These are phyloP conservation scores for Numenius arquata DNA, from an alignment of 2,113 vertebrate species.

Conservation along the genomic window DNA sequence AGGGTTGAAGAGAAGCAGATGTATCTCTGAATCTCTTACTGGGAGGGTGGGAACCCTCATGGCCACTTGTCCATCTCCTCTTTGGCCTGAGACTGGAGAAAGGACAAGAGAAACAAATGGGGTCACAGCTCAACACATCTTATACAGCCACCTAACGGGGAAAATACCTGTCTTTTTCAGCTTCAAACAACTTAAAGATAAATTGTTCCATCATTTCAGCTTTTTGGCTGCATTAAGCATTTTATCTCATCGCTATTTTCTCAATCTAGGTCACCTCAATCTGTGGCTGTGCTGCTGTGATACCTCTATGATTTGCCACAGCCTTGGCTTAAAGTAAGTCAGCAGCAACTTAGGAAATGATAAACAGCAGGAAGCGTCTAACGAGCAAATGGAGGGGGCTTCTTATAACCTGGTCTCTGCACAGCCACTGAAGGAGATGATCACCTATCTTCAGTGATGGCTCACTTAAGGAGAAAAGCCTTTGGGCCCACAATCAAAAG, in stretches of 20 bases:
- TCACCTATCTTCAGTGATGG: neutral
- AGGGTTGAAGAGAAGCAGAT: neutral
- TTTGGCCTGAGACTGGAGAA: neutral
- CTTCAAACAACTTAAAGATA: neutral
- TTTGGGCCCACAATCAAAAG: neutral
- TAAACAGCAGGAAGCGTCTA: neutral
- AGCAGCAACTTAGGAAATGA: neutral
- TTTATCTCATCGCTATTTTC: neutral
- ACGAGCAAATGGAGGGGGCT: neutral
- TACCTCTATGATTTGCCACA: neutral
- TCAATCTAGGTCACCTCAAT: slow-evolving; percentile 3
- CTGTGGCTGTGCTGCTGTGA: neutral
- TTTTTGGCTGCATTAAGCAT: neutral
- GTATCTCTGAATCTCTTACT: neutral
- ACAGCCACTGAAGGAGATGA: neutral
- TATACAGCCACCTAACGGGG: neutral
- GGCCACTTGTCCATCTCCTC: neutral
- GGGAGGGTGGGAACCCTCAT: no score
- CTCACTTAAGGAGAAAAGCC: neutral
- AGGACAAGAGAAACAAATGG: neutral
- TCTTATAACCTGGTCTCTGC: neutral
- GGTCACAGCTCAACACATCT: neutral
- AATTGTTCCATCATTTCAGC: neutral
- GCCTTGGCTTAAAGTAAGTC: neutral
- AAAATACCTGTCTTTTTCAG: neutral